Evolutionary conservation across 2,888 invertebrate species (phyloP), one percentile per base, ranked within the genome.

Genomic region (Crocallis elinguaria): DNA sequence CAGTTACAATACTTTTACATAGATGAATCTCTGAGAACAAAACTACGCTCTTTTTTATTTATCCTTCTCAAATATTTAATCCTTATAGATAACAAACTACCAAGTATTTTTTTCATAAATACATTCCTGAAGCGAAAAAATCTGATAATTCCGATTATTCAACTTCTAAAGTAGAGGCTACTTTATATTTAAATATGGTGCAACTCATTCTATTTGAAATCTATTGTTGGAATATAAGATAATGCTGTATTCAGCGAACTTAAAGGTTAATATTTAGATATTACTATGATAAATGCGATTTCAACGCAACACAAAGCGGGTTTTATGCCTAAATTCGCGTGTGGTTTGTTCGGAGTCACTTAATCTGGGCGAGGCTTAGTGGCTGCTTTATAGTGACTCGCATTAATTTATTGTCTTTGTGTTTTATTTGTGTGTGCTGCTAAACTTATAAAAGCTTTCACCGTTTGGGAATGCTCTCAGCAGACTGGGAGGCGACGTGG

Each of bases 371-470:
- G 62, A 70, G 70, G 78, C 77, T 84, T 78, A 82, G 75, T 74
- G 77, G 67, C 65, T 76, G 73, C 73, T 75, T 66, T 67, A 60
- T 69, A 69, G 67, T 70, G 70, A 71, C 71, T 79, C 72, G 69
- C 74, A 79, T 82, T 82, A 81, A 84, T 84, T 82, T 83, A 84
- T 79, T 79, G 80, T 79, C 80, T 83, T 77, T 82, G 77, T 78
- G 75, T 75, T 75, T 73, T 69, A 71, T 74, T 73, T 74, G 68
- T 70, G 67, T 74, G 75, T 69, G 69, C 69, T 71, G 66, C 68
- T 66, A 69, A 80, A 77, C 73, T 76, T 75, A 72, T 71, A 71
- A 75, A 69, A 67, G 70, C 74, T 77, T 75, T 77, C 70, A 67
- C 73, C 67, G 63, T 62, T n/a, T 65, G 57, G 64, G 60, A 52